Conservation (phyloP, 2,888 invertebrate species). For the Entomobrya multifasciata region DNA sequence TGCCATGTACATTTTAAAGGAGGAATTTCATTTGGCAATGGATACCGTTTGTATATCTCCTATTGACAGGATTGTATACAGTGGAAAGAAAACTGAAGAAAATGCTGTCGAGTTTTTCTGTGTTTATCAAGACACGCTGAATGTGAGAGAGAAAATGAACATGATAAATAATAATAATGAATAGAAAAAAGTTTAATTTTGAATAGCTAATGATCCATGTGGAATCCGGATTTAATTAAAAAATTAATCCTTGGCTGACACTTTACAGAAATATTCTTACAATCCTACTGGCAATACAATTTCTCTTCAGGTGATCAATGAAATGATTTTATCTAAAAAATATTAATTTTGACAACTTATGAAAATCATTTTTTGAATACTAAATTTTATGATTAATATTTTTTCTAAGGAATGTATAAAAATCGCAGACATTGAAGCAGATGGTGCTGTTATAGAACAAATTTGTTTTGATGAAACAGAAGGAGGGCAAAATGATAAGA, state of each 20-base stretch:
- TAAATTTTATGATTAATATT: not conserved
- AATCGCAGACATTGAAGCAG: slow-evolving; percentile 78
- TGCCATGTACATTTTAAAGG: slow-evolving; percentile 74
- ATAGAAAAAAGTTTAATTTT: slow-evolving; percentile 45
- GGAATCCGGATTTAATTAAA: slow-evolving; percentile 65
- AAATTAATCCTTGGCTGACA: slow-evolving; percentile 29
- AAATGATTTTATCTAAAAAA: no score
- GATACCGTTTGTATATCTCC: slow-evolving; percentile 77
- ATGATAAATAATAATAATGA: not conserved
- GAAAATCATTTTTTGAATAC: no score
- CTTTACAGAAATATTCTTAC: slow-evolving; percentile 77
- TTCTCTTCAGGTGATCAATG: slow-evolving; percentile 73
- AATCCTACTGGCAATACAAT: slow-evolving; percentile 76
- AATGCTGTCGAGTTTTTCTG: slow-evolving; percentile 77
- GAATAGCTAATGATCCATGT: slow-evolving; percentile 31
- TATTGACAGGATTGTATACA: slow-evolving; percentile 72
- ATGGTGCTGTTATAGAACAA: slow-evolving; percentile 74
- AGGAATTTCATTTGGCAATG: slow-evolving; percentile 77
- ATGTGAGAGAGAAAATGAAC: slow-evolving; percentile 63
- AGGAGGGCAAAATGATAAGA: slow-evolving; percentile 77
- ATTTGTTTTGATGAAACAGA: slow-evolving; percentile 76
- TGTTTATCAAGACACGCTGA: slow-evolving; percentile 70
- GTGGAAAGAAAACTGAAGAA: slow-evolving; percentile 70
- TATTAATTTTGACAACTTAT: no score
- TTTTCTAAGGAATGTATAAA: slow-evolving; percentile 73